Conservation (phyloP, 2,888 invertebrate genomes). For the Agonopterix alstromeriana region DNA sequence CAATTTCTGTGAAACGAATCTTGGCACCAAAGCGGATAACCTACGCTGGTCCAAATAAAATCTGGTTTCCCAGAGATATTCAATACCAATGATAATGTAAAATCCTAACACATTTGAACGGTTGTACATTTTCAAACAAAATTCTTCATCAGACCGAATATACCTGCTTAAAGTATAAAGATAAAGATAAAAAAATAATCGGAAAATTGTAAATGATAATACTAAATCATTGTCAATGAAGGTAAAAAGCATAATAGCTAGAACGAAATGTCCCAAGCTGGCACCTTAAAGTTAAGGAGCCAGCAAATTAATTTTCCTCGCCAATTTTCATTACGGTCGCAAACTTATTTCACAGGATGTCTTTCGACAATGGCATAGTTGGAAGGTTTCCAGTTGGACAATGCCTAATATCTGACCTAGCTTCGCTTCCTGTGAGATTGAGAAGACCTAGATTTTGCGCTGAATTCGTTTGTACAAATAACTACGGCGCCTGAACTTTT, state of each 20-base stretch:
- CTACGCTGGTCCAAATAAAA: too few relatives aligned
- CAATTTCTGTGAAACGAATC: conserved; percentile 2
- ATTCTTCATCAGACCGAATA: too few relatives aligned
- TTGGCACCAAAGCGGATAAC: conserved; percentile 8
- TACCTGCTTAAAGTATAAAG: too few relatives aligned
- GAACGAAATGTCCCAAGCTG: too few relatives aligned
- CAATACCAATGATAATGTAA: too few relatives aligned
- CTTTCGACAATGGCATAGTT: conserved; percentile 21
- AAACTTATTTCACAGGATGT: conserved; percentile 14
- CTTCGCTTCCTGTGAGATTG: not conserved
- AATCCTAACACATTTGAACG: too few relatives aligned
- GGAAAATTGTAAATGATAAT: too few relatives aligned
- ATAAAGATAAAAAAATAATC: too few relatives aligned
- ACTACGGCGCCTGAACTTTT: not conserved
- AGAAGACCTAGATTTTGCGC: conserved; percentile 3
- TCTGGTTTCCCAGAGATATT: too few relatives aligned
- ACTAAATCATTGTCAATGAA: too few relatives aligned
- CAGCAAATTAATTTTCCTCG: conserved; percentile 18
- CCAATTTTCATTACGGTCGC: conserved; percentile 23
- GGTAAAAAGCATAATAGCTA: too few relatives aligned
- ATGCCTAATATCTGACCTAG: conserved; percentile 1
- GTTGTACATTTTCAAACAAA: too few relatives aligned
- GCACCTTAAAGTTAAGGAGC: conserved; percentile 16
- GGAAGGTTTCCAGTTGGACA: conserved; percentile 19
- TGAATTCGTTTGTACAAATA: not conserved